Evolutionary conservation across 2,888 invertebrate genomes (phyloP), one percentile per base, ranked within the genome.

Genomic region (Trichogramma evanescens): DNA sequence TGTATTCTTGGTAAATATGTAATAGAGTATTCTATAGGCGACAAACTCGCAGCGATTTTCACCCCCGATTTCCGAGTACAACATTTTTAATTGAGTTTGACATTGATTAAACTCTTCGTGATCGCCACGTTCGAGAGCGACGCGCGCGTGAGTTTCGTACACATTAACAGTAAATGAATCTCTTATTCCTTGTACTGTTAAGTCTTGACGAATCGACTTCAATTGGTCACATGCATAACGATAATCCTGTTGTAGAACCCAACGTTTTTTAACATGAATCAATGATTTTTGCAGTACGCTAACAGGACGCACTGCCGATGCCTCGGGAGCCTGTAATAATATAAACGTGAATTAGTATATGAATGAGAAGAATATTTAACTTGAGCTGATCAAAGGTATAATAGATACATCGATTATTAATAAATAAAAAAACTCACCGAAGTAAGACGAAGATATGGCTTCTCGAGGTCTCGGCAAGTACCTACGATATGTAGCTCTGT

Each of bases 71-170:
- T 93, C 93, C 66, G 85, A 80, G 78, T 99, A 99, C 43, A 99
- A 83, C 85, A 93, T 91, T 82, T 93, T 93, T 57, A 99, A 82
- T 80, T 99, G 99, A 9, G 96, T 95, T 81, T 99, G 99, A 77
- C 99, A 99, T 79, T 99, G 98, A 82, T 99, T 99, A 77, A 98
- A 99, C 78, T 99, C 99, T 75, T 96, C 97, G 77, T 96, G 95
- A 76, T 99, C 99, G 56, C 95, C 94, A 80, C 93, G 96, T 79
- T 99, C 98, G 77, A 99, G 83, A 54, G 98, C 97, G 72, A 99
- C 94, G 58, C 97, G 84, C 4, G 97, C 98, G 82, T 99, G 98
- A 4, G 95, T 96, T 82, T 99, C 99, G 81, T 99, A 99, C 8
- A 99, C 99, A 74, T 91, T 86, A n/a, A 99, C 90, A 58, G 98